Percentiles rank a stretch among this genome's conserved stretches.
phyloP scores from a whole-genome alignment of 2,888 invertebrate species.

The Sycophila texana region DNA sequence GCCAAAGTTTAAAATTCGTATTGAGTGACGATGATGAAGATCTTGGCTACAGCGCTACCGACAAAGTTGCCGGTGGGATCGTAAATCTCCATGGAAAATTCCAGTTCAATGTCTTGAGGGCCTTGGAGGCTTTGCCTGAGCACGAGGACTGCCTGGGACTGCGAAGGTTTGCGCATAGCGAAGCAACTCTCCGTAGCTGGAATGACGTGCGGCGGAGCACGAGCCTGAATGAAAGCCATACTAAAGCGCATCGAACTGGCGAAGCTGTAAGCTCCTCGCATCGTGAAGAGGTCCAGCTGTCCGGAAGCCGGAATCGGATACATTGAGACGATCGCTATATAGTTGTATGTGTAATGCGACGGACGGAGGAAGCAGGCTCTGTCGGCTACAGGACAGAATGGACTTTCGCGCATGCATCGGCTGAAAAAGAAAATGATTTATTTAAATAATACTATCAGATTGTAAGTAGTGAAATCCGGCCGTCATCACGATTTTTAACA shows the following conservation, averaged over 20 bases:
- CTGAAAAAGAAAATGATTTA: slow-evolving; percentile 77
- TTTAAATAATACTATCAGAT: not conserved
- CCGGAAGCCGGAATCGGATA: slow-evolving; percentile 81
- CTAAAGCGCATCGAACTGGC: slow-evolving; percentile 85
- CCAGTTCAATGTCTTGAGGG: slow-evolving; percentile 93
- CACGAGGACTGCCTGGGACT: slow-evolving; percentile 86
- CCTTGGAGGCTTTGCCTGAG: slow-evolving; percentile 86
- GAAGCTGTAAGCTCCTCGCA: slow-evolving; percentile 87
- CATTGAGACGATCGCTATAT: slow-evolving; percentile 93
- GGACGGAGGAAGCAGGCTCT: slow-evolving; percentile 87
- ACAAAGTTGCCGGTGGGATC: slow-evolving; percentile 82
- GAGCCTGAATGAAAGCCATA: slow-evolving; percentile 82
- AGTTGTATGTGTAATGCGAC: slow-evolving; percentile 93
- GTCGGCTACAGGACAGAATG: slow-evolving; percentile 84
- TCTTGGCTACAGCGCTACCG: slow-evolving; percentile 89
- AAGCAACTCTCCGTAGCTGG: slow-evolving; percentile 80
- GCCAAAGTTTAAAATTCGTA: slow-evolving; percentile 82
- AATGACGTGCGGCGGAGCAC: slow-evolving; percentile 80
- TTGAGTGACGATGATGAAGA: slow-evolving; percentile 90
- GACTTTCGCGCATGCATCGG: slow-evolving; percentile 86
- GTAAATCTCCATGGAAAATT: slow-evolving; percentile 90
- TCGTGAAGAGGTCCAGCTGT: slow-evolving; percentile 88
- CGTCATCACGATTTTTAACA: not conserved
- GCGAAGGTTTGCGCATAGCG: slow-evolving; percentile 76
- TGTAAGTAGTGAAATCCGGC: not conserved